Evolutionary conservation across 2,113 vertebrate genomes (phyloP).

Genomic region (Mobula birostris): DNA sequence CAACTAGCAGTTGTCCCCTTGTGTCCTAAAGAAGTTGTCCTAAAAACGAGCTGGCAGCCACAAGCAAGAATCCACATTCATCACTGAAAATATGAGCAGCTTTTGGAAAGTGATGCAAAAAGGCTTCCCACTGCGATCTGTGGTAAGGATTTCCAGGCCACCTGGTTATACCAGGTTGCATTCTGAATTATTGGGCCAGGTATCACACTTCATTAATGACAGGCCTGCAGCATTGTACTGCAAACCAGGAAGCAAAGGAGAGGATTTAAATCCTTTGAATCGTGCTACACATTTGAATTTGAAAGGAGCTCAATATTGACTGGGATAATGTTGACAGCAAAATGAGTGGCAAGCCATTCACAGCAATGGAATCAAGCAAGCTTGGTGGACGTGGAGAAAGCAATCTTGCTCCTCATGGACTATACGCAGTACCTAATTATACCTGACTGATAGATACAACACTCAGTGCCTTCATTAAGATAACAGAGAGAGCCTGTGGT

Average conservation of each 20-base stretch:
- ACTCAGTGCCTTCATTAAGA: neutral
- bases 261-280: neutral
- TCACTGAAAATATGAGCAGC: neutral
- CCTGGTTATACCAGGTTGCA: neutral
- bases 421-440: neutral
- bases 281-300: neutral
- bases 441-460: neutral
- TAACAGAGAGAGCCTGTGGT: no score
- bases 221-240: neutral
- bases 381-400: neutral
- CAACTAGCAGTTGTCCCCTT: neutral
- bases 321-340: no score
- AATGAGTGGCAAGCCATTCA: no score
- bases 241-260: neutral
- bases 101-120: no score
- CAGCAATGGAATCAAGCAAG: neutral
- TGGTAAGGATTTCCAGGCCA: no score
- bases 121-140: no score
- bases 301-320: neutral
- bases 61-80: neutral
- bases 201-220: neutral
- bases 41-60: neutral
- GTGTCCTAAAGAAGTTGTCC: no score
- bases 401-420: neutral
- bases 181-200: neutral